These are phyloP conservation scores for Odobenus rosmarus DNA, from an alignment of 2,113 vertebrate species.

Conservation along the genomic window DNA sequence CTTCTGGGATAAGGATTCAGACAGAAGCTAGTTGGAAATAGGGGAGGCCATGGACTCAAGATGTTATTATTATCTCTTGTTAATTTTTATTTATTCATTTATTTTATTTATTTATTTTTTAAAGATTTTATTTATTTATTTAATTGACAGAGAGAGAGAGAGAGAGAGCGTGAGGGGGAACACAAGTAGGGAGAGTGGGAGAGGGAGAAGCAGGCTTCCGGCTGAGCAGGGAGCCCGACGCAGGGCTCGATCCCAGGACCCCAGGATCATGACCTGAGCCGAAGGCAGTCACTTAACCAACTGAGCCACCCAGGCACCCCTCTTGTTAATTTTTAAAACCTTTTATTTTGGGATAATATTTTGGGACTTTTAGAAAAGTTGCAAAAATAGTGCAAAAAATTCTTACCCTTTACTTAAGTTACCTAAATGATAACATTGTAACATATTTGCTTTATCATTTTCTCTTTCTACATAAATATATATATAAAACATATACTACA, in stretches of 20 bases:
- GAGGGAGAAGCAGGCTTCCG: too few species aligned
- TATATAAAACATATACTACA: not conserved
- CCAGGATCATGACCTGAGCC: too few species aligned
- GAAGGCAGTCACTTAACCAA: too few species aligned
- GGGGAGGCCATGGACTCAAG: not conserved
- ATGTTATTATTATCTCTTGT: not conserved
- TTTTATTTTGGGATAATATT: not conserved
- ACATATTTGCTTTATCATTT: not conserved
- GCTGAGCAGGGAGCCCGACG: too few species aligned
- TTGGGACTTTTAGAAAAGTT: conserved; percentile 46
- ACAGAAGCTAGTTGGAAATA: not conserved
- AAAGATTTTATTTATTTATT: too few species aligned
- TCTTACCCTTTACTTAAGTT: not conserved
- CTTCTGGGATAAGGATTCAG: not conserved
- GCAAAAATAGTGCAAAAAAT: conserved; percentile 5
- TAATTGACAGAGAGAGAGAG: too few species aligned
- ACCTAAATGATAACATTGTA: conserved; percentile 30
- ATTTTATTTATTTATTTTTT: too few species aligned
- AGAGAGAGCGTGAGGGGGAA: too few species aligned
- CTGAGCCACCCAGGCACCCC: too few species aligned
- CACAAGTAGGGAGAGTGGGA: too few species aligned
- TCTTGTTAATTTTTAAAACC: not conserved
- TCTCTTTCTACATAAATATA: not conserved
- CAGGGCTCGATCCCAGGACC: too few species aligned
- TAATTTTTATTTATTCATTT: not conserved